phyloP scores from a whole-genome alignment of 2,113 vertebrate genomes.

The Ictidomys tridecemlineatus region DNA sequence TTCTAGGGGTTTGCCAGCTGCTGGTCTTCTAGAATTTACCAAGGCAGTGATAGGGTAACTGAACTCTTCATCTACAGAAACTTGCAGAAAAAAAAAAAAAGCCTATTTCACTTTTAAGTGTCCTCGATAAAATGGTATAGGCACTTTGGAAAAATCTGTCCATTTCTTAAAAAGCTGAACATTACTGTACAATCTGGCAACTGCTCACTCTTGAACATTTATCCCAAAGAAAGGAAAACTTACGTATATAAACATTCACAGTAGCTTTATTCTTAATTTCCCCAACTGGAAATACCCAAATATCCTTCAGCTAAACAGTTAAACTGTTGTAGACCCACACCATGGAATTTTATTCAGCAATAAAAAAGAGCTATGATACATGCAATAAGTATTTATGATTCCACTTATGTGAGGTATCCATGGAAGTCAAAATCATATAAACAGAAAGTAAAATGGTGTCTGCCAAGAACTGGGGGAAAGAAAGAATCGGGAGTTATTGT shows the following conservation, averaged over 20 bases:
- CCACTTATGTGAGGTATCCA: neutral
- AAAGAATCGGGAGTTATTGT: neutral
- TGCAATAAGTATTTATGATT: neutral
- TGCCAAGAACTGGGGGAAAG: neutral
- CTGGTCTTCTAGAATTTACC: neutral
- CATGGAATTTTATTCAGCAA: neutral
- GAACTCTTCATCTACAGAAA: neutral
- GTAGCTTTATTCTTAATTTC: neutral
- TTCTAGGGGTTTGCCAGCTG: neutral
- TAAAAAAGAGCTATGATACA: neutral
- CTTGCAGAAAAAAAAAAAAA: neutral
- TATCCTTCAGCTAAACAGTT: neutral
- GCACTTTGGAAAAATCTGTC: neutral
- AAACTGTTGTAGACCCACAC: neutral
- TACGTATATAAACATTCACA: neutral
- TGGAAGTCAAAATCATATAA: neutral
- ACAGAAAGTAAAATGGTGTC: neutral
- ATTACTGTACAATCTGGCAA: neutral
- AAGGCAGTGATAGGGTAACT: neutral
- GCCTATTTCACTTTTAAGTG: neutral
- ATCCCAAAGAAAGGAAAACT: slow-evolving; percentile 38
- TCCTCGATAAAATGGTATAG: neutral
- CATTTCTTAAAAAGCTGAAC: slow-evolving; percentile 6
- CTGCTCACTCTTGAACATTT: neutral
- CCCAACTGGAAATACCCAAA: neutral